phyloP scores from a whole-genome alignment of 2,888 invertebrate species.

The Criorhina ranunculi region DNA sequence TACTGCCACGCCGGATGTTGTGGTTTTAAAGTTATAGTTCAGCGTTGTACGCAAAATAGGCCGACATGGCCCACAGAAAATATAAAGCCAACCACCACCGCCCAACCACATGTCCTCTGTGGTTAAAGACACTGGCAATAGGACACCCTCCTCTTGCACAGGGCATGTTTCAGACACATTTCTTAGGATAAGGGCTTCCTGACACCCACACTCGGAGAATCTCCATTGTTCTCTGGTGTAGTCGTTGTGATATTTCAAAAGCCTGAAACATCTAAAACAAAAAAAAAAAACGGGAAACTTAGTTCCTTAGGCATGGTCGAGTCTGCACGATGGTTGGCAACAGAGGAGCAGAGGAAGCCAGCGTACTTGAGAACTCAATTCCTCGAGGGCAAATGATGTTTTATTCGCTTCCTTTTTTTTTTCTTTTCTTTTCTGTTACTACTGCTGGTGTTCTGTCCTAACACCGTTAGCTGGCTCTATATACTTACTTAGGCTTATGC shows the following conservation, averaged over 20 bases:
- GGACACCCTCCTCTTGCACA: constrained; percentile 21
- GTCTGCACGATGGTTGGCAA: background rate
- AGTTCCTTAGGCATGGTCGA: constrained; percentile 1
- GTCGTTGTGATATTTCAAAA: constrained; percentile 49
- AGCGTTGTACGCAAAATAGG: constrained; percentile 23
- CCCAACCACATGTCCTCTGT: constrained; percentile 19
- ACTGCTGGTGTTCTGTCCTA: constrained; percentile 15
- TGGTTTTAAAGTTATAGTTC: constrained; percentile 44
- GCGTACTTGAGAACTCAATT: constrained; percentile 63
- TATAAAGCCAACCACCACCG: constrained; percentile 31
- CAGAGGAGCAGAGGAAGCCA: constrained; percentile 3
- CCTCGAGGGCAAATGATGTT: constrained; percentile 63
- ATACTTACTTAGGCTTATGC: constrained; percentile 12
- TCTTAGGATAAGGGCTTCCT: constrained; percentile 37
- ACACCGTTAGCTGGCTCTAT: background rate
- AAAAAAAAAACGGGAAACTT: constrained; percentile 17
- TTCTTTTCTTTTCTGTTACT: constrained; percentile 10
- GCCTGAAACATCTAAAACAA: constrained; percentile 19
- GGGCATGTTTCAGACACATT: constrained; percentile 42
- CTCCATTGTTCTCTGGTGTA: constrained; percentile 42
- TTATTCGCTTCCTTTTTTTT: constrained; percentile 43
- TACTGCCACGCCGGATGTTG: constrained; percentile 35
- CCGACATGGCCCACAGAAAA: constrained; percentile 16
- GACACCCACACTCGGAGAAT: constrained; percentile 9
- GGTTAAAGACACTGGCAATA: constrained; percentile 4